phyloP scores from a whole-genome alignment of 2,113 vertebrate genomes.

The Planiliza haematocheilus region DNA sequence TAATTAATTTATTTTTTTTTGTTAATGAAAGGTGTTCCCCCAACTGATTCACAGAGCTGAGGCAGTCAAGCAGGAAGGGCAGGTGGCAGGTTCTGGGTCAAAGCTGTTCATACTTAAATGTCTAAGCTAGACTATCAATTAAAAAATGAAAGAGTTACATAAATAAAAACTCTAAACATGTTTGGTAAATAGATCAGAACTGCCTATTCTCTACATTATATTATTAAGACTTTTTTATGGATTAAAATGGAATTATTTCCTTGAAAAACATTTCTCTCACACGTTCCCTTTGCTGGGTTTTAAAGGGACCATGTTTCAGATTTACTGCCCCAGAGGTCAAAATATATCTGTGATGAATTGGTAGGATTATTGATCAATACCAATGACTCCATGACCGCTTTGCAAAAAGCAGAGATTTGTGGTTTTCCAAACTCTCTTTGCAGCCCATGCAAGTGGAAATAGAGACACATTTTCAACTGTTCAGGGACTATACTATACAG shows the following conservation, averaged over 20 bases:
- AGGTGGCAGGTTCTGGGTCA: not conserved
- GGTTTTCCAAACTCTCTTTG: constrained; percentile 36
- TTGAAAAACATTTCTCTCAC: constrained; percentile 20
- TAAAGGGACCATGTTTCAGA: constrained; percentile 43
- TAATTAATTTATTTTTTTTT: not conserved
- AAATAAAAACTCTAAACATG: no score
- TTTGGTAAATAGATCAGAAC: not conserved
- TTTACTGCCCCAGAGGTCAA: constrained; percentile 53
- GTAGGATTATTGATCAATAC: constrained; percentile 63
- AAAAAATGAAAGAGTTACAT: not conserved
- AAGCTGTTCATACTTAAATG: not conserved
- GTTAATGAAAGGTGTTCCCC: no score
- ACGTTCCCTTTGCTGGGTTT: constrained; percentile 26
- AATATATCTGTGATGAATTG: constrained; percentile 58
- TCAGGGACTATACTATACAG: not conserved
- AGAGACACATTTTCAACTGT: not conserved
- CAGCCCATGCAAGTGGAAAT: constrained; percentile 17
- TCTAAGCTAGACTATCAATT: not conserved
- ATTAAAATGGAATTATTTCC: constrained; percentile 5
- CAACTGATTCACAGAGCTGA: constrained; percentile 1
- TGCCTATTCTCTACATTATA: not conserved
- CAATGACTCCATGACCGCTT: constrained; percentile 43
- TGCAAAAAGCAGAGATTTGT: constrained; percentile 48
- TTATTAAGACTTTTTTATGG: not conserved
- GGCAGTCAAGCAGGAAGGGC: constrained; percentile 18